Conservation (phyloP, 2,113 vertebrate species). For the Porphyrio hochstetteri region DNA sequence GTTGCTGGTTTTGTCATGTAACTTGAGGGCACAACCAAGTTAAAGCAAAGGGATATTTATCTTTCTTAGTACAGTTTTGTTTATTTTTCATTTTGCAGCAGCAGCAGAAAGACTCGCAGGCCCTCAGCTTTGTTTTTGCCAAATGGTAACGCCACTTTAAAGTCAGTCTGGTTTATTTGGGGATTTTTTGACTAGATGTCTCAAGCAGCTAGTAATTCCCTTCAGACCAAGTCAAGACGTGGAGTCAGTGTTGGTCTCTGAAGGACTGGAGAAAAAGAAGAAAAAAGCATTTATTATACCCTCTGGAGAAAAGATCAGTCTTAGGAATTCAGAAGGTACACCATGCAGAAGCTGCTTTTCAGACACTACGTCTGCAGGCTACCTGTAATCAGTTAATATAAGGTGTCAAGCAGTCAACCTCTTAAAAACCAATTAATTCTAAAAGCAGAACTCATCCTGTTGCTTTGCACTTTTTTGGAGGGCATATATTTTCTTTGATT, state of each 20-base stretch:
- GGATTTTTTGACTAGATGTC: background rate
- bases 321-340: background rate
- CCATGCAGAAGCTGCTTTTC: background rate
- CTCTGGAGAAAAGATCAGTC: slow-evolving; percentile 26
- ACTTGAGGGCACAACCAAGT: background rate
- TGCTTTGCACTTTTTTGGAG: background rate
- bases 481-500: background rate
- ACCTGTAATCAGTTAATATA: background rate
- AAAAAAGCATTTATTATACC: background rate
- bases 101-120: background rate
- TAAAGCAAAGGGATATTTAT: background rate
- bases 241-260: background rate
- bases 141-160: background rate
- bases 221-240: slow-evolving; percentile 9
- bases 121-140: background rate
- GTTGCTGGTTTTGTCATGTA: background rate
- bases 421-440: background rate
- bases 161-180: background rate
- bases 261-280: background rate
- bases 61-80: background rate
- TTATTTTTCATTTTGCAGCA: background rate
- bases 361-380: background rate
- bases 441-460: background rate
- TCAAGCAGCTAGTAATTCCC: slow-evolving; percentile 28
- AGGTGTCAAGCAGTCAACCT: background rate